phyloP scores from a whole-genome alignment of 2,113 vertebrate genomes.

The Istiophorus platypterus region DNA sequence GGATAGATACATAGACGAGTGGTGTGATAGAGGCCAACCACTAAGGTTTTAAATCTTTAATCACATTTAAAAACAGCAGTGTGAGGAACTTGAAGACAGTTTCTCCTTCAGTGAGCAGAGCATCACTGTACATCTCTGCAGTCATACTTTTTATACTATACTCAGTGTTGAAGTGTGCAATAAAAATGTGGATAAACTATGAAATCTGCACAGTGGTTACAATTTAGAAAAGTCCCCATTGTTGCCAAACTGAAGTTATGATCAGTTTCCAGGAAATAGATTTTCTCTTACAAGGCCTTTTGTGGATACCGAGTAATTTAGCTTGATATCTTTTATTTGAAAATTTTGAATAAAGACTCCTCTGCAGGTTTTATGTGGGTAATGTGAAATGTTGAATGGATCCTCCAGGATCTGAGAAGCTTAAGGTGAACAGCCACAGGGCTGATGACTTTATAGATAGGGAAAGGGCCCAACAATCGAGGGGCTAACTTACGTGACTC shows the following conservation, averaged over 20 bases:
- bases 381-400: too few species aligned
- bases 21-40: conserved; percentile 43
- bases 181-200: conserved; percentile 7
- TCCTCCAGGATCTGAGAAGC: too few species aligned
- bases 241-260: neutral
- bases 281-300: neutral
- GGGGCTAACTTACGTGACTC: too few species aligned
- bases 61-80: conserved; percentile 52
- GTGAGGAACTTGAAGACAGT: conserved; percentile 13
- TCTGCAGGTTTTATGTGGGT: too few species aligned
- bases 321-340: too few species aligned
- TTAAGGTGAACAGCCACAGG: too few species aligned
- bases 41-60: conserved; percentile 62
- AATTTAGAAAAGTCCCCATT: too few species aligned
- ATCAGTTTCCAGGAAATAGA: neutral
- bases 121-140: conserved; percentile 34
- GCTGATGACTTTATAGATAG: too few species aligned
- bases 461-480: too few species aligned
- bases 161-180: neutral
- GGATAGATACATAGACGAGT: conserved; percentile 26
- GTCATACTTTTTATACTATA: conserved; percentile 9
- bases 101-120: conserved; percentile 44
- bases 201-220: neutral
- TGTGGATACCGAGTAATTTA: too few species aligned
- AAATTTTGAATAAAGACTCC: too few species aligned